A percentile compares a stretch with the other conserved stretches of the same genome.
These are phyloP conservation scores for Moxostoma hubbsi DNA, from an alignment of 2,797 vertebrate species.

Conservation along the genomic window DNA sequence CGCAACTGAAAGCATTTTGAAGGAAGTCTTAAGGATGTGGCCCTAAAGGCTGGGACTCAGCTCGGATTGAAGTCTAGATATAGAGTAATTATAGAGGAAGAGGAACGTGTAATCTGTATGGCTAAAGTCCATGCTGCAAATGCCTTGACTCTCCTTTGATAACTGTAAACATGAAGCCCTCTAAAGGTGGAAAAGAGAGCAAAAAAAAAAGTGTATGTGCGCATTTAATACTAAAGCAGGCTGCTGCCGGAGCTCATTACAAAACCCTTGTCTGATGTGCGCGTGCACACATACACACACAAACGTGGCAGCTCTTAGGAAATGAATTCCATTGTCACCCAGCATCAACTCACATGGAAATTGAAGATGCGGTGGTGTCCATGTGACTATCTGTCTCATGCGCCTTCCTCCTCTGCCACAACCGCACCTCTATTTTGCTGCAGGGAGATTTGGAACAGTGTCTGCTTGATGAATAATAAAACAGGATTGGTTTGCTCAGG, in stretches of 20 bases:
- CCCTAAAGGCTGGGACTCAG: conserved; percentile 44
- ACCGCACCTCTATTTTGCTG: conserved; percentile 58
- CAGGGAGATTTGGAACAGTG: conserved; percentile 58
- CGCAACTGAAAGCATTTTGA: no score
- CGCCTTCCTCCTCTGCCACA: conserved; percentile 39
- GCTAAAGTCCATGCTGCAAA: conserved; percentile 51
- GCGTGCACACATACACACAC: conserved; percentile 49
- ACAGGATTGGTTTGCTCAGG: conserved; percentile 56
- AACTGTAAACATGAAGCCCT: conserved; percentile 67
- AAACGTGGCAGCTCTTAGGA: conserved; percentile 51
- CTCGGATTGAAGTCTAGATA: conserved; percentile 51
- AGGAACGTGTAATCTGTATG: conserved; percentile 60
- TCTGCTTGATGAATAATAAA: conserved; percentile 64
- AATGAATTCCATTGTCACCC: conserved; percentile 65
- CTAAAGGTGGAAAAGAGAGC: neutral
- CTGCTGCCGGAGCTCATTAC: conserved; percentile 67
- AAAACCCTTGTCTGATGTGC: conserved; percentile 46
- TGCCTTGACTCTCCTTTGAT: conserved; percentile 36
- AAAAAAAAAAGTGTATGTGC: conserved; percentile 34
- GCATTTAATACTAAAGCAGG: conserved; percentile 69
- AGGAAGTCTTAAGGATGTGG: conserved; percentile 62
- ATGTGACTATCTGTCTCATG: conserved; percentile 60
- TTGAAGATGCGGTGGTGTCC: conserved; percentile 55
- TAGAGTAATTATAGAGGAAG: neutral
- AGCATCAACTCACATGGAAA: conserved; percentile 58